Base-by-base conservation (phyloP, 2,113 vertebrate species). In the Archilochus colubris region DNA sequence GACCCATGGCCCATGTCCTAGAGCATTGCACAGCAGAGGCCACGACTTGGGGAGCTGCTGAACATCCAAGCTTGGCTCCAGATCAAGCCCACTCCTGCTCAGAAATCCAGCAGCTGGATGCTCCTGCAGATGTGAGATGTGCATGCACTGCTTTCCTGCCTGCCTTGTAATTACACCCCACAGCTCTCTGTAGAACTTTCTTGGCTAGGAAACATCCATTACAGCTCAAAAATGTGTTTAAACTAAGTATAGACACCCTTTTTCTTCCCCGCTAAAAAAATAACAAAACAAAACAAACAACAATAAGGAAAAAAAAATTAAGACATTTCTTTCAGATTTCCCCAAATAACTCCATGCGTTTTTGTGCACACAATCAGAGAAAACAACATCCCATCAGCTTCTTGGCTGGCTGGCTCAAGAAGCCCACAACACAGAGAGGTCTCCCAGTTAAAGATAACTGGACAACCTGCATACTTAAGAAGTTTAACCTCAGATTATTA, bases 221-320 rank as follows among this genome's bases (percentile, higher is more conserved):
- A 68, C 51, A 89, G 83, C 88, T 90, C 50, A 55, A 86, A 88
- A 85, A 91, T 68, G 76, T 46, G 43, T 70, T 84, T 93, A 89
- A 89, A 54, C 79, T 85, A 91, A 95, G 69, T 50, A 91, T 17
- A 94, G 89, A 76, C 78, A 86, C 13, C 9, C 14, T 3, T 31
- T 70, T 43, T n/a, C 28, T 44, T 50, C 18, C 16, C 48, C 23
- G 11, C 40, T 40, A 40, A 40, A 40, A 40, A 40, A 40, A 40
- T 40, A 40, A 40, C 40, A 40, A 40, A 40, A 40, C 40, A 40
- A 40, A 10, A 9, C 40, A 40, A 40, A 40, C 40, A 40, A 40
- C 11, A 40, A 40, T 13, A 70, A 82, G 16, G 4, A 9, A n/a
- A 7, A 2, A 67, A 88, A 59, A 67, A 10, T 3, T 2, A 1